These are phyloP conservation scores for Philereme transversata DNA, from an alignment of 2,888 invertebrate genomes.

Conservation along the genomic window DNA sequence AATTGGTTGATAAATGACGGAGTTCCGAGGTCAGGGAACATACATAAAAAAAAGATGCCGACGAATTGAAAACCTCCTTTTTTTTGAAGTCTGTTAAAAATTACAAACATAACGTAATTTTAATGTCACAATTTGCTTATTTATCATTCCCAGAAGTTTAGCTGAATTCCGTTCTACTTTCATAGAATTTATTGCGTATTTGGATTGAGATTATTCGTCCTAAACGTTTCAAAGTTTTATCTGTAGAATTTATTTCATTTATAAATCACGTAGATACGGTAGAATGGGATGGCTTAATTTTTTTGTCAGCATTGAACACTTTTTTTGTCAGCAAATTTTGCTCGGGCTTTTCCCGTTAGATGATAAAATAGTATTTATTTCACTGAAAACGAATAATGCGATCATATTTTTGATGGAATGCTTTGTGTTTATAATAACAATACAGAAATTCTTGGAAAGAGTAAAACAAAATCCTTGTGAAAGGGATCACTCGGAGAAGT, in stretches of 20 bases:
- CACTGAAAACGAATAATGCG: conserved; percentile 5
- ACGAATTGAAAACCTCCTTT: too few species aligned
- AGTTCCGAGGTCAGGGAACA: too few species aligned
- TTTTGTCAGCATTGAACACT: conserved; percentile 40
- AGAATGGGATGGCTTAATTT: conserved; percentile 35
- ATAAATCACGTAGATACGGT: conserved; percentile 50
- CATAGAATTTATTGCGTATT: conserved; percentile 39
- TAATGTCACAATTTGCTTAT: conserved; percentile 7
- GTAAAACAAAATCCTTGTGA: too few species aligned
- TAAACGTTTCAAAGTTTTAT: conserved; percentile 46
- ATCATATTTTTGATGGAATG: background rate
- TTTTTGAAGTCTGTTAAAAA: too few species aligned
- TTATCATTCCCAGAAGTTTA: conserved; percentile 8
- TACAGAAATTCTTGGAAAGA: too few species aligned
- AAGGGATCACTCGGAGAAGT: too few species aligned
- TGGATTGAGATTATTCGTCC: conserved; percentile 39
- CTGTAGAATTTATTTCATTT: conserved; percentile 51
- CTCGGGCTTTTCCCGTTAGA: conserved; percentile 20
- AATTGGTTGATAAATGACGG: too few species aligned
- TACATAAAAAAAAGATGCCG: too few species aligned
- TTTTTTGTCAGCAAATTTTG: background rate
- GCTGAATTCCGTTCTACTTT: conserved; percentile 23
- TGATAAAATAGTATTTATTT: conserved; percentile 22
- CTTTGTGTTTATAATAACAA: too few species aligned
- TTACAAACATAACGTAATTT: background rate